Evolutionary conservation across 2,113 vertebrate species (phyloP).

Genomic region (Leptobrachium leishanense): DNA sequence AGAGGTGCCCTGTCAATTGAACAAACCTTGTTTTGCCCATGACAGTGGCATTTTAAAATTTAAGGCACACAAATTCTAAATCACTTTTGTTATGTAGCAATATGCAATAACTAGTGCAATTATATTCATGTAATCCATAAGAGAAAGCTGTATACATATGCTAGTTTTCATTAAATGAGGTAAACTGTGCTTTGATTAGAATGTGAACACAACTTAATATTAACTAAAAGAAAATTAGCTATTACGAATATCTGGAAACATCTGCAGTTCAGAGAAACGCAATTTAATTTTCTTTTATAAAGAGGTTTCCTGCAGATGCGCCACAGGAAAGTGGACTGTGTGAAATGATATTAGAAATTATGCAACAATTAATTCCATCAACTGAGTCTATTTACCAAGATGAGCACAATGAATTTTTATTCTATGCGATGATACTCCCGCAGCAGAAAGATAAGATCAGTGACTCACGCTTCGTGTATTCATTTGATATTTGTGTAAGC

Average conservation of each 20-base stretch:
- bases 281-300: constrained; percentile 12
- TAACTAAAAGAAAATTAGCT: not conserved
- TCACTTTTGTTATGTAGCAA: no score
- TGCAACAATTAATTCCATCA: constrained; percentile 4
- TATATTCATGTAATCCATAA: no score
- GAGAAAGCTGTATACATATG: not conserved
- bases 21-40: no score
- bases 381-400: constrained; percentile 6
- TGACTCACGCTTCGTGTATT: not conserved
- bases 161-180: not conserved
- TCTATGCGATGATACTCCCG: not conserved
- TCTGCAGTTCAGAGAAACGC: not conserved
- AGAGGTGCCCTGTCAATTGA: no score
- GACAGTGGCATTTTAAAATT: no score
- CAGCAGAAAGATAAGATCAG: not conserved
- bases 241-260: constrained; percentile 3
- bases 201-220: not conserved
- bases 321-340: constrained; percentile 7
- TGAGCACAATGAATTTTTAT: not conserved
- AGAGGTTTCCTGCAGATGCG: constrained; percentile 13
- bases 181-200: not conserved
- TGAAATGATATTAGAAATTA: constrained; percentile 6
- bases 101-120: no score
- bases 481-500: not conserved
- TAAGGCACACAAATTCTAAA: no score